phyloP scores from a whole-genome alignment of 2,113 vertebrate species.

The Herpetotheres cachinnans region DNA sequence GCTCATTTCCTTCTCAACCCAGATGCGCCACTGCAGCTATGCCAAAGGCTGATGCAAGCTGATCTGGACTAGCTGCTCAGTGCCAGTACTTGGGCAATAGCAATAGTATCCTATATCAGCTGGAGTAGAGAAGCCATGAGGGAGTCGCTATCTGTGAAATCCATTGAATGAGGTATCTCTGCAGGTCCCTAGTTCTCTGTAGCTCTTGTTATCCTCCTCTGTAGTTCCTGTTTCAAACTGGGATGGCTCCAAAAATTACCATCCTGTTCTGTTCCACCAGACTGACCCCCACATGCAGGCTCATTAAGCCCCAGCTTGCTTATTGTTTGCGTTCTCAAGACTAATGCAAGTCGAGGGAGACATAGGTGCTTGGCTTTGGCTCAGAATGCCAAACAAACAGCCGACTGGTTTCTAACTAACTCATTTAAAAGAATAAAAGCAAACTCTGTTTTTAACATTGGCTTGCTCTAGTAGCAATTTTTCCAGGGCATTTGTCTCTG shows the following conservation, averaged over 20 bases:
- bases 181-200: background rate
- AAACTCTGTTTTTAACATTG: background rate
- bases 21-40: background rate
- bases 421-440: background rate
- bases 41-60: background rate
- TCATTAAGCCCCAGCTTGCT: slow-evolving; percentile 41
- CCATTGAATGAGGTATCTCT: background rate
- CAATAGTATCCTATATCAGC: background rate
- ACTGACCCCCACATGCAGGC: slow-evolving; percentile 2
- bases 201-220: background rate
- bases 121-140: background rate
- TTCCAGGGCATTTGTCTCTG: background rate
- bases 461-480: background rate
- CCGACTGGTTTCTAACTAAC: slow-evolving; percentile 11
- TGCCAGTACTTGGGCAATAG: background rate
- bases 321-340: slow-evolving; percentile 32
- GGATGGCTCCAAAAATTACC: slow-evolving; percentile 30
- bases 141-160: background rate
- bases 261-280: slow-evolving; percentile 36
- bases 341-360: slow-evolving; percentile 17
- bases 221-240: slow-evolving; percentile 23
- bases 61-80: background rate
- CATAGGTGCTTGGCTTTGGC: background rate
- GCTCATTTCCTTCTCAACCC: background rate
- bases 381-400: background rate